phyloP scores from a whole-genome alignment of 1,140 invertebrate genomes.

The Thaumetopoea pityocampa region DNA sequence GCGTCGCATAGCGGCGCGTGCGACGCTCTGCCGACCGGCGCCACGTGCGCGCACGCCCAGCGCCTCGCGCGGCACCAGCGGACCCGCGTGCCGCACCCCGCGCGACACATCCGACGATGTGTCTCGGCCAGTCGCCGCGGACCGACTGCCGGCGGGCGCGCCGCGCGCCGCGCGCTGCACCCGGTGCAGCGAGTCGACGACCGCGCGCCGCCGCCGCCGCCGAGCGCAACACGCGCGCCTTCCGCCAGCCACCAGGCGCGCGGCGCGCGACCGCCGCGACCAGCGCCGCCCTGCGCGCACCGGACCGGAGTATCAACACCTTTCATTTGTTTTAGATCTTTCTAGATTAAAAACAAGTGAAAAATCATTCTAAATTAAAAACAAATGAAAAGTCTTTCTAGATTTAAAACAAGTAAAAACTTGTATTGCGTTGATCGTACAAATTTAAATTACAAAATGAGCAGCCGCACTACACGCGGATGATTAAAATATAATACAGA shows the following conservation, averaged over 20 bases:
- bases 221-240: conserved; percentile 23
- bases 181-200: conserved; percentile 37
- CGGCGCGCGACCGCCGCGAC: conserved; percentile 18
- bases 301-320: background rate
- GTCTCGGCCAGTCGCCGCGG: conserved; percentile 51
- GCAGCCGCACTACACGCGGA: too few relatives aligned
- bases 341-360: too few relatives aligned
- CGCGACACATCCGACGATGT: conserved; percentile 41
- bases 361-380: too few relatives aligned
- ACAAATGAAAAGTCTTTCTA: too few relatives aligned
- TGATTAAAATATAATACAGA: too few relatives aligned
- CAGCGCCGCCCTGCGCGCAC: background rate
- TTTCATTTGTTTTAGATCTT: too few relatives aligned
- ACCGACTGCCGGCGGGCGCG: conserved; percentile 40
- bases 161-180: conserved; percentile 21
- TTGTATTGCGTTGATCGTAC: too few relatives aligned
- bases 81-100: conserved; percentile 25
- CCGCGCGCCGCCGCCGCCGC: conserved; percentile 22
- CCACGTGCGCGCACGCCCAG: conserved; percentile 34
- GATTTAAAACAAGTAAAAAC: too few relatives aligned
- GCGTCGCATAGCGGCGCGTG: conserved; percentile 62
- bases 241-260: conserved; percentile 7
- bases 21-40: conserved; percentile 45
- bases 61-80: conserved; percentile 30
- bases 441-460: too few relatives aligned